Evolutionary conservation across 2,113 vertebrate species (phyloP).

Genomic region (Marcusenius ussheri): DNA sequence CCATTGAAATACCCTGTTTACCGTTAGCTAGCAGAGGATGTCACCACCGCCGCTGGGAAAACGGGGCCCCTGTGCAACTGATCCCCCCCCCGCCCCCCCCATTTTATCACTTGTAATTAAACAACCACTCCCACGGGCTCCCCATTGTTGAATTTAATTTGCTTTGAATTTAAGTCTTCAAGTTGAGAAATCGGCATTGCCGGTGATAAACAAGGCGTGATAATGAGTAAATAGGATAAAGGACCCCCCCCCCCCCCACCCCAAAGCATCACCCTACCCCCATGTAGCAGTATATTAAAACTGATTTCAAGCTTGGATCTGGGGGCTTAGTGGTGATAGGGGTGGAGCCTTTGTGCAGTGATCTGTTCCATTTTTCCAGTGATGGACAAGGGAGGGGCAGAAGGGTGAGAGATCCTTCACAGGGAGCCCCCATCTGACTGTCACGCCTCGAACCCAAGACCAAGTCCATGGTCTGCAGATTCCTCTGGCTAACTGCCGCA

Average conservation of each 20-base stretch:
- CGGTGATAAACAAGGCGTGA: constrained; percentile 25
- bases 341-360: background rate
- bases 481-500: background rate
- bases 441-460: background rate
- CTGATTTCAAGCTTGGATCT: constrained; percentile 12
- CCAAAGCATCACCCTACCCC: background rate
- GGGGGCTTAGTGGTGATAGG: background rate
- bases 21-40: background rate
- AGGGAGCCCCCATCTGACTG: background rate
- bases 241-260: constrained; percentile 8
- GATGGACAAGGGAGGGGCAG: background rate
- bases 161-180: constrained; percentile 28
- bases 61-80: background rate
- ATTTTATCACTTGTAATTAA: constrained; percentile 36
- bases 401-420: background rate
- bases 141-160: constrained; percentile 35
- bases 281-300: constrained; percentile 16
- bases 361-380: background rate
- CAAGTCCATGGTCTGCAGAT: background rate
- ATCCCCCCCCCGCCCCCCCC: constrained; percentile 8
- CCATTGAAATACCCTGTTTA: background rate
- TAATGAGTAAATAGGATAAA: constrained; percentile 33
- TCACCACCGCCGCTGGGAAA: background rate
- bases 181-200: constrained; percentile 22
- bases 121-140: constrained; percentile 20